phyloP scores from a whole-genome alignment of 2,113 vertebrate species.

The Stegostoma tigrinum region DNA sequence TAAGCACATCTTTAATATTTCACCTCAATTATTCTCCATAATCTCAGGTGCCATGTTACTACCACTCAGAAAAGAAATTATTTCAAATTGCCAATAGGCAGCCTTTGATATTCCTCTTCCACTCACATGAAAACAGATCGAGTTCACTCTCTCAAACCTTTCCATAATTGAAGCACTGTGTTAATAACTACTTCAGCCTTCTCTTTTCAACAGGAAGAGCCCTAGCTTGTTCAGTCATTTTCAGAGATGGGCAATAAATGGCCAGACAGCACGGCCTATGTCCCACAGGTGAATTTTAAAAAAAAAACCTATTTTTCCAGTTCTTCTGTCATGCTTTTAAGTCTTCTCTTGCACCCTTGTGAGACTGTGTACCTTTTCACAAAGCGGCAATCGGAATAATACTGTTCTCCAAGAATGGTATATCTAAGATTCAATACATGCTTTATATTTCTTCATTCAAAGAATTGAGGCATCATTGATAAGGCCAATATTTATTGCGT shows the following conservation, averaged over 20 bases:
- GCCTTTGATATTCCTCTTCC: background rate
- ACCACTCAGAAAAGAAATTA: no score
- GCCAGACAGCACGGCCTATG: no score
- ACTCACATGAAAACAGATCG: background rate
- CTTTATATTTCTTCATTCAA: background rate
- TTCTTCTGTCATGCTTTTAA: background rate
- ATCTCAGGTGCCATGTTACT: no score
- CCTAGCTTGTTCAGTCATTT: background rate
- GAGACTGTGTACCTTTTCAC: background rate
- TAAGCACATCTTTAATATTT: no score
- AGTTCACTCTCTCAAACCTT: background rate
- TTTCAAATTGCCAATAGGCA: background rate
- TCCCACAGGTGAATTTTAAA: no score
- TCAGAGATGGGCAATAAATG: no score
- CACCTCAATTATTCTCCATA: no score
- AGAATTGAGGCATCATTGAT: background rate
- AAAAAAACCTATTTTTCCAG: background rate
- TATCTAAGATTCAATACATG: background rate
- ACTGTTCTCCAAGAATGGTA: background rate
- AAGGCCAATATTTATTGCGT: background rate
- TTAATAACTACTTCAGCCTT: background rate
- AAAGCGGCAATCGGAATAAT: background rate
- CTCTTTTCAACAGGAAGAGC: no score
- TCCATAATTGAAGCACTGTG: background rate
- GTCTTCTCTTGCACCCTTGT: background rate